Percentiles rank a stretch among this genome's conserved stretches.
Conservation (phyloP, 1,140 invertebrate species). For the Nasonia giraulti region DNA sequence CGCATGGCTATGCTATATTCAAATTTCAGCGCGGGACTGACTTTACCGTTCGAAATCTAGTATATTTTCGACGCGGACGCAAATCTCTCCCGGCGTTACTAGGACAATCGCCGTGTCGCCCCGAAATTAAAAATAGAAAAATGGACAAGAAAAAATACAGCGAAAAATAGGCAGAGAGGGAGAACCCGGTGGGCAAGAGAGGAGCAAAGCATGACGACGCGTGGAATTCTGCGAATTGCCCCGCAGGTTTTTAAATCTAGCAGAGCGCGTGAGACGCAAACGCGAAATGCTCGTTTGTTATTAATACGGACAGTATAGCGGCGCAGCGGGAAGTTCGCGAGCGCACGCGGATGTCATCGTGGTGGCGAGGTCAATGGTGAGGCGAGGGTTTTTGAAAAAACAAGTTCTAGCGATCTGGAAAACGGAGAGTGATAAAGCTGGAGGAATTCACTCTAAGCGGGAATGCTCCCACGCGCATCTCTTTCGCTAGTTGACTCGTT, state of each 20-base stretch:
- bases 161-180: background rate
- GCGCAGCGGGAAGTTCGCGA: constrained; percentile 43
- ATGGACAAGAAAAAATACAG: background rate
- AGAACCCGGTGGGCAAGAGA: background rate
- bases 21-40: constrained; percentile 13
- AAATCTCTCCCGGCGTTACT: background rate
- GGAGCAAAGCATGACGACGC: constrained; percentile 44
- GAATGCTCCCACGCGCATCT: no score
- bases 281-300: constrained; percentile 61
- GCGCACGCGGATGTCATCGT: background rate
- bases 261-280: constrained; percentile 56
- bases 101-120: background rate
- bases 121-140: constrained; percentile 23
- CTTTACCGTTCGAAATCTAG: background rate
- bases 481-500: no score
- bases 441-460: background rate
- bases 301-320: constrained; percentile 54
- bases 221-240: constrained; percentile 45
- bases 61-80: background rate
- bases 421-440: background rate
- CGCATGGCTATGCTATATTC: background rate
- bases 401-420: constrained; percentile 41
- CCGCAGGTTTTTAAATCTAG: constrained; percentile 58
- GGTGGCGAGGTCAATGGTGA: no score
- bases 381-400: constrained; percentile 31